Base-by-base conservation (phyloP, 2,888 invertebrate species). In the Netelia melanura region DNA sequence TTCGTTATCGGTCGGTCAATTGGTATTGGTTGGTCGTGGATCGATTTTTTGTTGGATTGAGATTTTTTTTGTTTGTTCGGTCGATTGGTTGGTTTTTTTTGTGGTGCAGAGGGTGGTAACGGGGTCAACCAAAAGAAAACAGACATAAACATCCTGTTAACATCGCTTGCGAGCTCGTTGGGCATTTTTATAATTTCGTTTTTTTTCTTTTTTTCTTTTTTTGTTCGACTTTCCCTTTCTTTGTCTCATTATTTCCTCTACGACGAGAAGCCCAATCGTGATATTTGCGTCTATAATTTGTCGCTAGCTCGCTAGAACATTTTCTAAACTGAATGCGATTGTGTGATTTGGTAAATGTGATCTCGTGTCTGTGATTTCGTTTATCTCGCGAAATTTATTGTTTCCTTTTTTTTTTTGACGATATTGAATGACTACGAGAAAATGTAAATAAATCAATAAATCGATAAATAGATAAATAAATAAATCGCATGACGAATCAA, bases 61-160 rank as follows among this genome's bases (percentile, higher is more conserved):
- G 64, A 81, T 86, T 85, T 86, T 25, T 78, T 58, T 58, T 58
- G 72, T 68, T 83, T 83, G 72, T 80, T 85, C 72, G 79, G 65
- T 80, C 85, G 88, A 87, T 89, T 87, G 84, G 88, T 89, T 89
- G 88, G 87, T 84, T 74, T 86, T 78, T 58, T 80, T 80, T 72
- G 80, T 86, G 87, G 81, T 87, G 86, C 80, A 84, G 48, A 48
- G 88, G 89, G 88, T 90, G 87, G 90, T 90, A 90, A 90, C 90
- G 88, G 90, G 90, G 90, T 91, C 89, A 91, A 91, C 90, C 90
- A 90, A 91, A 91, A 88, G 83, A 83, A 81, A 86, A 86, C 90
- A 91, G 90, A 91, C 88, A 90, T 89, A 90, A 88, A 90, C 87
- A 91, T 89, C 89, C 90, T 89, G 90, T 91, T 91, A 91, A 90